Conservation (phyloP, 1,140 invertebrate species). For the Cydia amplana region DNA sequence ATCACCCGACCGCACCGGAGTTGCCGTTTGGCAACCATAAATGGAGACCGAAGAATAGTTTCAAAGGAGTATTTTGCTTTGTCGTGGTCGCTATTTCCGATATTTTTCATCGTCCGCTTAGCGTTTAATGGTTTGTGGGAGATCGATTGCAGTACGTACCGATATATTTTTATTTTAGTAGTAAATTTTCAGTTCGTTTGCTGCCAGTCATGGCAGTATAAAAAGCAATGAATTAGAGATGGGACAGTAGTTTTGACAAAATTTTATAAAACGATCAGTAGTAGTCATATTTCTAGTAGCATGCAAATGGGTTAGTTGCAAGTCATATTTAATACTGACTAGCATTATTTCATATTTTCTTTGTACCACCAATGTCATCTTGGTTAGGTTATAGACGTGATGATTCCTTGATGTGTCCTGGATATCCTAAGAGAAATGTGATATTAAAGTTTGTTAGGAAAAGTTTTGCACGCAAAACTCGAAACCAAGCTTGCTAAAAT, state of each 20-base stretch:
- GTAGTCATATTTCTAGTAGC: not conserved
- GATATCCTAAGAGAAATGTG: too few species aligned
- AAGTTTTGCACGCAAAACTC: too few species aligned
- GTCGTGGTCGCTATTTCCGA: slow-evolving; percentile 52
- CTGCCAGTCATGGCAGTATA: slow-evolving; percentile 42
- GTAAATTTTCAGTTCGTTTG: slow-evolving; percentile 65
- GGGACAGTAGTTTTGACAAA: not conserved
- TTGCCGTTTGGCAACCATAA: slow-evolving; percentile 40
- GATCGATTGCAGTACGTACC: slow-evolving; percentile 56
- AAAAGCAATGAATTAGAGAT: slow-evolving; percentile 36
- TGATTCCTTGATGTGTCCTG: too few species aligned
- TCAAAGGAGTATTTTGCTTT: slow-evolving; percentile 56
- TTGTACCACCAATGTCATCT: not conserved
- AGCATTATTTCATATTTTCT: not conserved
- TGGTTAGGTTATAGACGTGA: not conserved
- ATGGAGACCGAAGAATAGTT: slow-evolving; percentile 48
- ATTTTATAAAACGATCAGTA: not conserved
- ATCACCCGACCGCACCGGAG: slow-evolving; percentile 15
- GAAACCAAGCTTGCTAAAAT: too few species aligned
- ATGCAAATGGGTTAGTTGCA: not conserved
- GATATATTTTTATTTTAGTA: slow-evolving; percentile 66
- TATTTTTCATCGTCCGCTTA: slow-evolving; percentile 56
- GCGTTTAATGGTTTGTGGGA: slow-evolving; percentile 60
- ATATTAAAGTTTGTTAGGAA: too few species aligned
- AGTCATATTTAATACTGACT: not conserved